Evolutionary conservation across 2,113 vertebrate species (phyloP).

Genomic region (Blennius ocellaris): DNA sequence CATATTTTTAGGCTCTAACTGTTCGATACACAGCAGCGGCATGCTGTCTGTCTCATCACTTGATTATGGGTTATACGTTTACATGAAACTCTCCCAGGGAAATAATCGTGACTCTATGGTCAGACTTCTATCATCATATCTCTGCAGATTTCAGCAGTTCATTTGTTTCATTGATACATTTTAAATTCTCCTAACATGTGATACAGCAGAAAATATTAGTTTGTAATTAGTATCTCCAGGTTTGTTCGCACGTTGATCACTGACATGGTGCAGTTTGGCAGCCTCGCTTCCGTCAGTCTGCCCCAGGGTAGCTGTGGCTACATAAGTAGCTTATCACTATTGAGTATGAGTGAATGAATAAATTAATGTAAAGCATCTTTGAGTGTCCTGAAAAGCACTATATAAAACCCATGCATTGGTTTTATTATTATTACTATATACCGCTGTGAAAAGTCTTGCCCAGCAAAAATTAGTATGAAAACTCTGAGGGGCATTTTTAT

Average conservation of each 20-base stretch:
- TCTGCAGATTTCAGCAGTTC: constrained; percentile 5
- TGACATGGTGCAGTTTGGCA: no score
- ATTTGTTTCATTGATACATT: constrained; percentile 5
- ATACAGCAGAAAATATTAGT: constrained; percentile 20
- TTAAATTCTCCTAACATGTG: constrained; percentile 12
- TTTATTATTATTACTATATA: constrained; percentile 7
- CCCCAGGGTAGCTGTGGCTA: no score
- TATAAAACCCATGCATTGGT: no score
- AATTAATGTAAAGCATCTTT: no score
- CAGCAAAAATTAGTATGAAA: constrained; percentile 59
- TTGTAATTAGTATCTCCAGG: constrained; percentile 16
- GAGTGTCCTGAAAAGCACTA: no score
- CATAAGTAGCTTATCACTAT: no score
- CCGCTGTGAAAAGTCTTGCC: constrained; percentile 40
- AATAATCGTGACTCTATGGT: neutral
- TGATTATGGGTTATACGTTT: constrained; percentile 17
- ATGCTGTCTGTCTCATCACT: constrained; percentile 13
- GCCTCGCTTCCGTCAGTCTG: no score
- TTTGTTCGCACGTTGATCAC: constrained; percentile 49
- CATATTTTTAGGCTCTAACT: constrained; percentile 6
- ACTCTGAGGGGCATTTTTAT: constrained; percentile 44
- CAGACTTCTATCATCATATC: constrained; percentile 4
- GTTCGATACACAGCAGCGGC: no score
- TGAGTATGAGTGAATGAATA: no score
- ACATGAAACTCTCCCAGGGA: neutral